These are phyloP conservation scores for Melanerpes formicivorus DNA, from an alignment of 2,113 vertebrate genomes.

Conservation along the genomic window DNA sequence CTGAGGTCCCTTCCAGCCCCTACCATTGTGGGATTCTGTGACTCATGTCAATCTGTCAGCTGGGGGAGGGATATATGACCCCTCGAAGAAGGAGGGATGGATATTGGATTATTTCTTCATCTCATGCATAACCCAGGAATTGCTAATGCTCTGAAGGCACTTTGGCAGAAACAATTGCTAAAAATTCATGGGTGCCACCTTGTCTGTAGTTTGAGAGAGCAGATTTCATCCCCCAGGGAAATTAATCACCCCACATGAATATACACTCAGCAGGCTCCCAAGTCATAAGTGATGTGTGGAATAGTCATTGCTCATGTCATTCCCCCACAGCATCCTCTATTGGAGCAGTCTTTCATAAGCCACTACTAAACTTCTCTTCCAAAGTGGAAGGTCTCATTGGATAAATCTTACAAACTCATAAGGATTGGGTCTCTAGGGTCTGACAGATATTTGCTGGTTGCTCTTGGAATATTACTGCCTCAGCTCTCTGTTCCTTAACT, in stretches of 20 bases:
- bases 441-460: not conserved
- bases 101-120: not conserved
- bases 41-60: not conserved
- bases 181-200: conserved; percentile 18
- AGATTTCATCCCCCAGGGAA: conserved; percentile 33
- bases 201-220: conserved; percentile 12
- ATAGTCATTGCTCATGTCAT: not conserved
- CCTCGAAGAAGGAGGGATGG: not conserved
- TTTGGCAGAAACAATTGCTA: conserved; percentile 9
- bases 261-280: conserved; percentile 29
- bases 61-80: not conserved
- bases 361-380: conserved; percentile 19
- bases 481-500: not conserved
- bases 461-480: conserved; percentile 30
- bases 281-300: not conserved
- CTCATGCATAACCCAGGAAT: not conserved
- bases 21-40: too few species aligned
- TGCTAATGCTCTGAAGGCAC: not conserved
- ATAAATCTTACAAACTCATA: conserved; percentile 32
- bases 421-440: conserved; percentile 32
- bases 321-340: conserved; percentile 14
- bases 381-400: conserved; percentile 12
- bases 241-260: conserved; percentile 52
- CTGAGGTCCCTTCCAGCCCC: too few species aligned
- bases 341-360: conserved; percentile 28